phyloP scores from a whole-genome alignment of 2,113 vertebrate genomes.

The Dipodomys spectabilis region DNA sequence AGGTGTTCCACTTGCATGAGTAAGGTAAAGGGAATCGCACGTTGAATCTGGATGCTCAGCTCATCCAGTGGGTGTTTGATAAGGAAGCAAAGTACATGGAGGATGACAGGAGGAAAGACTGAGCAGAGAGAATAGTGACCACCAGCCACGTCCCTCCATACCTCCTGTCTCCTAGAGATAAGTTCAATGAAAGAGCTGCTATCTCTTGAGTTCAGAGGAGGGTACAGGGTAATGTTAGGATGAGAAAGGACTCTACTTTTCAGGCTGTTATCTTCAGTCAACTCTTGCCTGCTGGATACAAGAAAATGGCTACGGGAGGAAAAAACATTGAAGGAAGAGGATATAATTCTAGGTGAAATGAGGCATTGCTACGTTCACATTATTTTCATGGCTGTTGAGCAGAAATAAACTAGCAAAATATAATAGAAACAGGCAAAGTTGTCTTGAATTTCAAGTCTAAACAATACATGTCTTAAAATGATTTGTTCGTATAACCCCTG shows the following conservation, averaged over 20 bases:
- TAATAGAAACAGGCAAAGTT: conserved; percentile 57
- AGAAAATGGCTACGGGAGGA: conserved; percentile 53
- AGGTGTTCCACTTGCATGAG: not conserved
- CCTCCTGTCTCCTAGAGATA: conserved; percentile 65
- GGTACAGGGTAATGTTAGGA: conserved; percentile 52
- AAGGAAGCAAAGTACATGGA: conserved; percentile 71
- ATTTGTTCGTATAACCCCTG: too few species aligned
- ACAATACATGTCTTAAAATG: conserved; percentile 40
- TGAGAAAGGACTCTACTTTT: not conserved
- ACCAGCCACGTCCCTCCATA: conserved; percentile 62
- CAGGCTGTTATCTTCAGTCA: conserved; percentile 30
- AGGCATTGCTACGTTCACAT: conserved; percentile 60
- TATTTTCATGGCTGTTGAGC: conserved; percentile 67
- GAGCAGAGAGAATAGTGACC: conserved; percentile 77
- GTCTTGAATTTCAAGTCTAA: conserved; percentile 54
- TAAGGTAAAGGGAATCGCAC: not conserved
- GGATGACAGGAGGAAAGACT: conserved; percentile 75
- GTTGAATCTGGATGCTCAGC: not conserved
- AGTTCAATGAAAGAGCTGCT: conserved; percentile 76
- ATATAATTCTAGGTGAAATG: conserved; percentile 64
- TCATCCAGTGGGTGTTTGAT: conserved; percentile 65
- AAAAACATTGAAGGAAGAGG: conserved; percentile 33
- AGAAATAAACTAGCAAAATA: conserved; percentile 62
- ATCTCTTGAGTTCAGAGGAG: conserved; percentile 36
- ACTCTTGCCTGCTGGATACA: conserved; percentile 58